Percentiles rank a stretch among this genome's conserved stretches.
phyloP scores from a whole-genome alignment of 2,113 vertebrate genomes.

The Pteruthius melanotis region DNA sequence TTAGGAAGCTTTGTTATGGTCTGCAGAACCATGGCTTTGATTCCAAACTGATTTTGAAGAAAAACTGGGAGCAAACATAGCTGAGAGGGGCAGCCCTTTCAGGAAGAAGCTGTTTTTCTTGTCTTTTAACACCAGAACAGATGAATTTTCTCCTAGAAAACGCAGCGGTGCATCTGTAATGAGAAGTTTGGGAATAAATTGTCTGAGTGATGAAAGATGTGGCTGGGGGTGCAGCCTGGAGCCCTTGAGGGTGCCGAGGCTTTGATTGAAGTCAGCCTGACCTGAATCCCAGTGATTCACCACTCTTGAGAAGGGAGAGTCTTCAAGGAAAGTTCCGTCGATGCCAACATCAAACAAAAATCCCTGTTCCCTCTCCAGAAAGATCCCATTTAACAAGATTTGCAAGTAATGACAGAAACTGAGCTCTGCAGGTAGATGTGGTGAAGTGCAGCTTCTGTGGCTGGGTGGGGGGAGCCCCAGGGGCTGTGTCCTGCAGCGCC shows the following conservation, averaged over 20 bases:
- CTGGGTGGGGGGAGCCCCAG: neutral
- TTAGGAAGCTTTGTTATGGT: rapidly evolving
- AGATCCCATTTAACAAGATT: neutral
- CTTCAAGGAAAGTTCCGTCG: neutral
- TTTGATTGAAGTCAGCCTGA: neutral
- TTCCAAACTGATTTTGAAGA: neutral
- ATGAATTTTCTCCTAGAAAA: neutral
- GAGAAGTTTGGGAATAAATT: neutral
- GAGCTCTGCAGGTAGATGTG: too few species aligned
- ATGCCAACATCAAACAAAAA: neutral
- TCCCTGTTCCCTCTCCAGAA: rapidly evolving
- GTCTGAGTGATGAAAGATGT: neutral
- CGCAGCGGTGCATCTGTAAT: neutral
- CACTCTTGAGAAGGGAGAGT: neutral
- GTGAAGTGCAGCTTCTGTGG: neutral
- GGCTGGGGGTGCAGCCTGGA: neutral
- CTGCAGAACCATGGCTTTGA: neutral
- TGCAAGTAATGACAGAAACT: neutral
- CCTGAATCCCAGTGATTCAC: neutral
- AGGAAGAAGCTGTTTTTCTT: neutral
- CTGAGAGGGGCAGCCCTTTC: neutral
- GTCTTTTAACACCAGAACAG: neutral
- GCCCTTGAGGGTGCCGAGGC: neutral
- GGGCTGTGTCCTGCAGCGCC: neutral
- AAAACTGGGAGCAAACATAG: neutral